These are phyloP conservation scores for Lagodon rhomboides DNA, from an alignment of 2,797 vertebrate genomes.

Conservation along the genomic window DNA sequence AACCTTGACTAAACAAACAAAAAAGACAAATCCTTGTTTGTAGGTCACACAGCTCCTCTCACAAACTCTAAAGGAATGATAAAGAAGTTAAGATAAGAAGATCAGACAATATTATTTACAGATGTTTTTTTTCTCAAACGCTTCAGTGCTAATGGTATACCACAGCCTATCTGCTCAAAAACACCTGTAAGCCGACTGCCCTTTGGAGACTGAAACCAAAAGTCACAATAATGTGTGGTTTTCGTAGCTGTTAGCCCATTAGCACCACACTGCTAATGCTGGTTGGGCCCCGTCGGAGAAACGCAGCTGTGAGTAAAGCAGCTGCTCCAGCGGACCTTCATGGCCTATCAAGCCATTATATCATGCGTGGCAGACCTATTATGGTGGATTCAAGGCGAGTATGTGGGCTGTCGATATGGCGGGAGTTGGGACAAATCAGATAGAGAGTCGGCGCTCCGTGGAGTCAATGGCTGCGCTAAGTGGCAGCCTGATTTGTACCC, in stretches of 20 bases:
- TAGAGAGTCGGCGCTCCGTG: constrained; percentile 36
- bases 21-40: not conserved
- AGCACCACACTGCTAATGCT: constrained; percentile 25
- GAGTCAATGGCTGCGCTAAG: constrained; percentile 58
- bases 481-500: constrained; percentile 63
- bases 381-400: constrained; percentile 49
- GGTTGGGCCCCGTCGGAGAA: constrained; percentile 31
- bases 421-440: constrained; percentile 44
- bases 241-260: constrained; percentile 37
- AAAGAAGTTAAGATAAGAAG: not conserved
- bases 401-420: constrained; percentile 50
- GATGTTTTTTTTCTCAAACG: not conserved
- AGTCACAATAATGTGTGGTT: constrained; percentile 18
- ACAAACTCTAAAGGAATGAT: not conserved
- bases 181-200: not conserved
- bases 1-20: not conserved
- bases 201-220: constrained; percentile 9
- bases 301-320: too few species aligned
- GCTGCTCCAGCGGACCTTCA: constrained; percentile 29
- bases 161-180: not conserved
- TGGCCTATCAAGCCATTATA: constrained; percentile 66
- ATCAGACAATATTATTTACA: not conserved
- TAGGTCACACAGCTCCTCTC: not conserved
- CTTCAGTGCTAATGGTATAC: not conserved
- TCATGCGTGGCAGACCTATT: constrained; percentile 40